These are phyloP conservation scores for Cryptotis parvus DNA, from an alignment of 2,113 vertebrate genomes.

Conservation along the genomic window DNA sequence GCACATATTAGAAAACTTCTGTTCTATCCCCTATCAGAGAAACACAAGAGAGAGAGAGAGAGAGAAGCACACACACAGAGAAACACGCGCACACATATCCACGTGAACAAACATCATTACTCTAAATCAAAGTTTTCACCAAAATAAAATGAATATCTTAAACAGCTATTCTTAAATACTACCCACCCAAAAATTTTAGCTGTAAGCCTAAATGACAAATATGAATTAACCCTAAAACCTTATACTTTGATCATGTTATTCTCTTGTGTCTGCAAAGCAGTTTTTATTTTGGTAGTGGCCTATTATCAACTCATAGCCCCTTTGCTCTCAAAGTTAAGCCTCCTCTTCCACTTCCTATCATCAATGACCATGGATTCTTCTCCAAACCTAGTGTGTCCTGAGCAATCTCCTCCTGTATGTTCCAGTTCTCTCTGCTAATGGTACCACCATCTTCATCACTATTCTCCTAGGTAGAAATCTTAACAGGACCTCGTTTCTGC, in stretches of 20 bases:
- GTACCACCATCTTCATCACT: not conserved
- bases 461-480: not conserved
- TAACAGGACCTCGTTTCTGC: no score
- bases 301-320: not conserved
- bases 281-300: not conserved
- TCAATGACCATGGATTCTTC: not conserved
- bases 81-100: not conserved
- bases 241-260: not conserved
- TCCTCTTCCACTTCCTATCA: not conserved
- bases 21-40: not conserved
- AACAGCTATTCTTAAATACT: not conserved
- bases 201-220: not conserved
- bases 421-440: not conserved
- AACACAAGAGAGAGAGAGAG: no score
- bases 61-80: not conserved
- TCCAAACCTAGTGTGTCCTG: not conserved
- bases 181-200: not conserved
- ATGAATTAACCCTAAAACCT: not conserved
- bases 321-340: not conserved
- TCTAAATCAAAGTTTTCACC: not conserved
- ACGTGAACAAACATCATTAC: not conserved
- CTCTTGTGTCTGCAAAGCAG: not conserved
- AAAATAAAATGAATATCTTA: conserved; percentile 1
- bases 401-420: not conserved
- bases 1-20: conserved; percentile 1